These are phyloP conservation scores for Agelaius phoeniceus DNA, from an alignment of 2,113 vertebrate species.

Conservation along the genomic window DNA sequence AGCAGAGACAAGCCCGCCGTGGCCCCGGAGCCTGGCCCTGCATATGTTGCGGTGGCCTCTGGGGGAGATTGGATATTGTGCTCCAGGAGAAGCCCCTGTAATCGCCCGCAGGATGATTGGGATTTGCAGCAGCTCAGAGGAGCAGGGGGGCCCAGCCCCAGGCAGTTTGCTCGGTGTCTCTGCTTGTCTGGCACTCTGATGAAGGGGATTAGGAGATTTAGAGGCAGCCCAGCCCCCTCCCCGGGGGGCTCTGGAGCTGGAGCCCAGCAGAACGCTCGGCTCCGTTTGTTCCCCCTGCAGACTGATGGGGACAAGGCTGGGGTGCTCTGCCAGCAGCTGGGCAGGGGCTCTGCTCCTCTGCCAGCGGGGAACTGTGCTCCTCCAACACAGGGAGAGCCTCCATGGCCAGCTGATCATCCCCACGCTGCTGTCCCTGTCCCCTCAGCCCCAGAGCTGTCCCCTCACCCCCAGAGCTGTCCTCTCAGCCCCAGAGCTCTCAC, in stretches of 20 bases:
- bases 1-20: background rate
- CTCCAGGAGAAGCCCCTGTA: conserved; percentile 36
- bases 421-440: background rate
- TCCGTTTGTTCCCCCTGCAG: background rate
- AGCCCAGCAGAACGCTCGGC: background rate
- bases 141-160: background rate
- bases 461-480: background rate
- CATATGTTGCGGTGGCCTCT: background rate
- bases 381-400: background rate
- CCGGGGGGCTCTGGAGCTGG: background rate
- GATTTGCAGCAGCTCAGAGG: conserved; percentile 26
- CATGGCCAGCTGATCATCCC: rapidly evolving
- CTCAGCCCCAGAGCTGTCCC: background rate
- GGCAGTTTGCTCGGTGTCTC: background rate
- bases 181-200: conserved; percentile 14
- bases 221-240: background rate
- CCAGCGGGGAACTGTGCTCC: background rate
- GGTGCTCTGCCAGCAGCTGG: background rate
- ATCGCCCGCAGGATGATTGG: conserved; percentile 18
- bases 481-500: too few species aligned
- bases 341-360: background rate
- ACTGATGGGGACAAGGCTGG: background rate
- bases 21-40: background rate
- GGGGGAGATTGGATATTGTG: background rate
- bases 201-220: conserved; percentile 60